Evolutionary conservation across 2,797 vertebrate species (phyloP), one percentile per base, ranked within the genome.

Genomic region (Atherinosoma microstoma): DNA sequence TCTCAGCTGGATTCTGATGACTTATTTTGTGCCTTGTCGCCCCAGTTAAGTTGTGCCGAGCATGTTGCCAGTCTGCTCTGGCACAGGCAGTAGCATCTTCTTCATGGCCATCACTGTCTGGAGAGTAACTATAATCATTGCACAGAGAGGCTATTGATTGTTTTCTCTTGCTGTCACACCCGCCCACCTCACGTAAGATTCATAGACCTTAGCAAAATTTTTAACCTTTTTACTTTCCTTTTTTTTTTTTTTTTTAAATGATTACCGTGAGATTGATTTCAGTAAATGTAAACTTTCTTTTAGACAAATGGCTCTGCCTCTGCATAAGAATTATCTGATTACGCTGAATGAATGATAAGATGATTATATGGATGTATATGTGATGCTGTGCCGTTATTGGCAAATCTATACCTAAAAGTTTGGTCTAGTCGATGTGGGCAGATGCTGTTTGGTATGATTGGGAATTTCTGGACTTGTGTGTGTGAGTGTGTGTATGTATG

Each of bases 21-120:
- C 82, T 87, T 84, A 57, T 73, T 70, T 85, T 76, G 91, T 93
- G 92, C 93, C 92, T 94, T 93, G 72, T 86, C 70, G 70, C 78
- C 83, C 83, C 69, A 60, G 58, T 86, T 65, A 38, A 86, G 77
- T 83, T 78, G 59, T 61, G 64, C 29, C 13, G 54, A 57, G 29
- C 54, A 32, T 79, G 15, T 27, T 70, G 22, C 42, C n/a, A 2
- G 40, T 20, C 47, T 59, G 29, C 3, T 35, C 64, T 3, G 57
- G 30, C 30, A 6, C 30, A 32, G 34, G 24, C 67, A 57, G 64
- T 42, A 63, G 67, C 83, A 57, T 78, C 73, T 34, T 65, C 73
- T 0, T 34, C 65, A 6, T 38, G 64, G 65, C 59, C 16, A 16
- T 18, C 67, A 34, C 36, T 18, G 70, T 68, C 56, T 58, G 29